Conservation (phyloP, 2,113 vertebrate species). For the Butastur rufipennis region DNA sequence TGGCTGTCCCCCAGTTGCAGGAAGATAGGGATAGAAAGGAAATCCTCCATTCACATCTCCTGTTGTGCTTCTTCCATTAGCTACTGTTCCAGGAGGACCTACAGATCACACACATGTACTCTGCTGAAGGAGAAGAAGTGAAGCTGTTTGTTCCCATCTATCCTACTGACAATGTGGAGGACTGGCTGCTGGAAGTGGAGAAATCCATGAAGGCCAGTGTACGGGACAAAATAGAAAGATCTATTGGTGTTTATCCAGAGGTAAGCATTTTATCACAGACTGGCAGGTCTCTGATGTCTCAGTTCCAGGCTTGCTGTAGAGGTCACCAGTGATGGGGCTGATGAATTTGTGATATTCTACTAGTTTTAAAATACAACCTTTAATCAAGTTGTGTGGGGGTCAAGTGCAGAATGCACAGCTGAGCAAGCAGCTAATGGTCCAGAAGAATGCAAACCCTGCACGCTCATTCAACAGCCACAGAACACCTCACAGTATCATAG, state of each 20-base stretch:
- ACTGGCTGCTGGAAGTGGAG: slow-evolving; percentile 89
- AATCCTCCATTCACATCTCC: neutral
- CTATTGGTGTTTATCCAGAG: slow-evolving; percentile 78
- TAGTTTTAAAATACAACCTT: neutral
- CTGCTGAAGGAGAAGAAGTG: slow-evolving; percentile 89
- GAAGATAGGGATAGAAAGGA: neutral
- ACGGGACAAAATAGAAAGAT: slow-evolving; percentile 80
- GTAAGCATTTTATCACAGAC: slow-evolving; percentile 57
- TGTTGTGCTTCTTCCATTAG: slow-evolving; percentile 64
- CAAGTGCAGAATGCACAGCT: neutral
- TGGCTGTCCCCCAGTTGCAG: neutral
- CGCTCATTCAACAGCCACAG: neutral
- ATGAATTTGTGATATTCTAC: neutral
- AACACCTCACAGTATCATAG: neutral
- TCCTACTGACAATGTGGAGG: slow-evolving; percentile 85
- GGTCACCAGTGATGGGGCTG: neutral
- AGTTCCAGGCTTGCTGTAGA: neutral
- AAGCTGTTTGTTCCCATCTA: slow-evolving; percentile 71
- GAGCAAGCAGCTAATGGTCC: neutral
- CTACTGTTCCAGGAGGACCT: slow-evolving; percentile 87
- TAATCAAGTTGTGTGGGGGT: neutral
- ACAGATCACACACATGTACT: slow-evolving; percentile 92
- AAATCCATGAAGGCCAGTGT: slow-evolving; percentile 86
- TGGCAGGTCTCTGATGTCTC: neutral
- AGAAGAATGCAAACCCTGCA: neutral